These are phyloP conservation scores for Cerastoderma edule DNA, from an alignment of 2,888 invertebrate species.

Conservation along the genomic window DNA sequence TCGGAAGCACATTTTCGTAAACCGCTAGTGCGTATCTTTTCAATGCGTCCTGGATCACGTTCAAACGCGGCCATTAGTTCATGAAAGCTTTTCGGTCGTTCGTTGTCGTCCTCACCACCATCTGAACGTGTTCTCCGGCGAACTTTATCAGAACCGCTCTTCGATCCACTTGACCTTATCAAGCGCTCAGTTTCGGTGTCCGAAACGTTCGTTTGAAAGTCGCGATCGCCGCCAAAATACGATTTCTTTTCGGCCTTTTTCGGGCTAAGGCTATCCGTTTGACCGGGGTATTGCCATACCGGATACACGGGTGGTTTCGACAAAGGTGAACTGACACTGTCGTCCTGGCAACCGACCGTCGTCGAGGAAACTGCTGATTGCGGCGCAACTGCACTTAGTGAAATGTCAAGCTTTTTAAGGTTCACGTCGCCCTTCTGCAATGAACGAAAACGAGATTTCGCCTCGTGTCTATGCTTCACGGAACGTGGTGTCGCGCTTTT, in stretches of 20 bases:
- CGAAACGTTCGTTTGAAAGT: conserved; percentile 34
- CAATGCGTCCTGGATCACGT: conserved; percentile 60
- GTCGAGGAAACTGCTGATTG: not conserved
- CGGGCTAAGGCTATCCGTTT: conserved; percentile 30
- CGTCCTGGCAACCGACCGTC: conserved; percentile 21
- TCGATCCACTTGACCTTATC: not conserved
- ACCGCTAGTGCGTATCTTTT: conserved; percentile 56
- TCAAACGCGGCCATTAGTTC: conserved; percentile 76
- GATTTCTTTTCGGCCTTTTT: conserved; percentile 31
- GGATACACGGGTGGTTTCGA: conserved; percentile 70
- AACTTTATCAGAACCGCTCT: conserved; percentile 28
- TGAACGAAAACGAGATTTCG: conserved; percentile 53
- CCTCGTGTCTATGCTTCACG: conserved; percentile 70
- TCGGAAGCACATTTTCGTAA: conserved; percentile 75
- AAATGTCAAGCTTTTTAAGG: conserved; percentile 30
- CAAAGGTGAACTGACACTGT: conserved; percentile 51
- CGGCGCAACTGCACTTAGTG: not conserved
- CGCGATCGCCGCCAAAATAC: conserved; percentile 25
- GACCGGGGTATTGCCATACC: conserved; percentile 58
- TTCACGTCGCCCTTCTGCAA: conserved; percentile 45
- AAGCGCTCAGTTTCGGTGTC: conserved; percentile 39
- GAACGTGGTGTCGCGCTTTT: conserved; percentile 55
- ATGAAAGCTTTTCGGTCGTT: conserved; percentile 77
- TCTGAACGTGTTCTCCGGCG: conserved; percentile 43
- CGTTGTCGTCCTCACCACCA: conserved; percentile 51